phyloP scores from a whole-genome alignment of 2,113 vertebrate genomes.

The Thalassarche chlororhynchos region DNA sequence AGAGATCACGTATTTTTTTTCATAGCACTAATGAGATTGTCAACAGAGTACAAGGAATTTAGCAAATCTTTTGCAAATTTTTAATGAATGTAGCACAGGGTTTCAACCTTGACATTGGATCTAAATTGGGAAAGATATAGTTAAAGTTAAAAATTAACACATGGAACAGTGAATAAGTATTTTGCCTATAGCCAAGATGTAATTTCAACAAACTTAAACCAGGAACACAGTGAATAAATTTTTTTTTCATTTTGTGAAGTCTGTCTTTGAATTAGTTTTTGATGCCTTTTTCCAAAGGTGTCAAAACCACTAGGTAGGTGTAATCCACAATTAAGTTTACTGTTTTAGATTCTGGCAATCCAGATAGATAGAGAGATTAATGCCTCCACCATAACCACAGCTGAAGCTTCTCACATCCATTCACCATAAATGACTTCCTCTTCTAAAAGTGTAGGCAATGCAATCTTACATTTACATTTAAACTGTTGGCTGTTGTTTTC shows the following conservation, averaged over 20 bases:
- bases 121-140: not conserved
- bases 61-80: not conserved
- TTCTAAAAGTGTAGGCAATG: not conserved
- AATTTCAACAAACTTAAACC: not conserved
- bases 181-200: not conserved
- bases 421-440: not conserved
- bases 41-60: not conserved
- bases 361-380: not conserved
- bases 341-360: not conserved
- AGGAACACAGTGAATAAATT: not conserved
- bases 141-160: not conserved
- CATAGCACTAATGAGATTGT: not conserved
- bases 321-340: not conserved
- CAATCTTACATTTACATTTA: not conserved
- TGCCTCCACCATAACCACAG: not conserved
- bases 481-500: not conserved
- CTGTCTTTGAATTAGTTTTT: not conserved
- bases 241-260: not conserved
- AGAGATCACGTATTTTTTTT: not conserved
- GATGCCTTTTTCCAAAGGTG: not conserved
- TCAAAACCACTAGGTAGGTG: not conserved
- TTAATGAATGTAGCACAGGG: not conserved
- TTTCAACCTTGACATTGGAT: not conserved
- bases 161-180: not conserved
- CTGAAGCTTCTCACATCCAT: not conserved